Percentiles rank a stretch among this genome's conserved stretches.
Conservation (phyloP, 2,113 vertebrate genomes). For the Myotis brandtii region DNA sequence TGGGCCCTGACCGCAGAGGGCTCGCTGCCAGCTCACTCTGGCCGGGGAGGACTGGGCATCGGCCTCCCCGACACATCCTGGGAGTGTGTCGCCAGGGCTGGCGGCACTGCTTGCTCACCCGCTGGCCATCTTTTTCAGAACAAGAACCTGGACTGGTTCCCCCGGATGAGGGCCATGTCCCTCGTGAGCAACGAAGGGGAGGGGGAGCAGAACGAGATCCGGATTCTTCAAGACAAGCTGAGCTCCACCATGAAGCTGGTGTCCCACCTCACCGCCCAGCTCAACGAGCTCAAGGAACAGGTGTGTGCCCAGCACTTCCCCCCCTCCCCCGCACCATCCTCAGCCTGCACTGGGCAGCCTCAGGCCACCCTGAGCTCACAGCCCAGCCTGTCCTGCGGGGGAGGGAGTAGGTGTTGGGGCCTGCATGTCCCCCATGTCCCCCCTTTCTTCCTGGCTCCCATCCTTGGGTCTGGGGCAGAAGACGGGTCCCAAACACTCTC, state of each 20-base stretch:
- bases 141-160: constrained; percentile 99
- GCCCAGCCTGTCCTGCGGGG: not conserved
- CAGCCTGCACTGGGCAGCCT: fast-evolving
- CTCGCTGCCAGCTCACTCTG: not conserved
- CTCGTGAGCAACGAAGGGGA: constrained; percentile 96
- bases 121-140: constrained; percentile 85
- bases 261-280: constrained; percentile 92
- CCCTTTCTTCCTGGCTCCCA: not conserved
- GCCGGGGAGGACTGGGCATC: not conserved
- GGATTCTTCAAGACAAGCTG: constrained; percentile 95
- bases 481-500: not conserved
- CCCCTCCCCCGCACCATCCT: not conserved
- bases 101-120: not conserved
- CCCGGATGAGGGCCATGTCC: constrained; percentile 98
- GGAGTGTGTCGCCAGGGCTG: no score
- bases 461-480: not conserved
- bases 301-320: constrained; percentile 76
- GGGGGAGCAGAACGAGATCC: constrained; percentile 98
- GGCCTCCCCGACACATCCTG: no score
- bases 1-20: not conserved
- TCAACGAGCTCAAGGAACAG: constrained; percentile 97
- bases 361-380: not conserved
- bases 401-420: not conserved
- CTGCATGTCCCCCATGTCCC: not conserved
- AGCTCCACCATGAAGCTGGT: constrained; percentile 95